phyloP scores from a whole-genome alignment of 2,888 invertebrate species.

The Nomada goodeniana region DNA sequence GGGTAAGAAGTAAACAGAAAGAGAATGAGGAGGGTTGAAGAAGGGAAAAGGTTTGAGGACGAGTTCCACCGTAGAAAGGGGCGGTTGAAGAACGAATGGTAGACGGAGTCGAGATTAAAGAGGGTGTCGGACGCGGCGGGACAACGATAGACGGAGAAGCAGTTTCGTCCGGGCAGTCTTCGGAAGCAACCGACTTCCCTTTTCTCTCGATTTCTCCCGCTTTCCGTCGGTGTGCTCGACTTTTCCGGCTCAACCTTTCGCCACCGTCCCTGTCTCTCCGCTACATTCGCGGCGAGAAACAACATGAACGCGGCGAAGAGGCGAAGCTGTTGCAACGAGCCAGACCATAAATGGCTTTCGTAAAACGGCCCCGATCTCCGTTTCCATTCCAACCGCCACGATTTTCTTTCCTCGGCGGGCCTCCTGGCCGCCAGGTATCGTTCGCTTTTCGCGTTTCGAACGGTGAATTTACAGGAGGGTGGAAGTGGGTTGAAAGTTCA shows the following conservation, averaged over 20 bases:
- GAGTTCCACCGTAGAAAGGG: neutral
- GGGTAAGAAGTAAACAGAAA: conserved; percentile 24
- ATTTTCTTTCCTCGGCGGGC: neutral
- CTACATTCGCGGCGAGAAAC: conserved; percentile 29
- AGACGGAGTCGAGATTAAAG: conserved; percentile 72
- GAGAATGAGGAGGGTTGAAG: neutral
- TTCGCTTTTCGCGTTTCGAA: neutral
- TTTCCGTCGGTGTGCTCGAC: conserved; percentile 5
- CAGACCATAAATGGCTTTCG: conserved; percentile 58
- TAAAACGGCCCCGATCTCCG: conserved; percentile 21
- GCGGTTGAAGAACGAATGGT: conserved; percentile 61
- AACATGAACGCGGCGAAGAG: conserved; percentile 41
- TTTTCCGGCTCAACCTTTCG: conserved; percentile 1
- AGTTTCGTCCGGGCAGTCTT: conserved; percentile 24
- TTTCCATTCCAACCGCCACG: conserved; percentile 1
- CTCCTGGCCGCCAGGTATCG: neutral
- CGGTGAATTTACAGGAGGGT: neutral
- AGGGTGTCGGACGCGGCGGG: conserved; percentile 66
- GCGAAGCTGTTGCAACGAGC: conserved; percentile 52
- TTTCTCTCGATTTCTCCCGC: conserved; percentile 37
- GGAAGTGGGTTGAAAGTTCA: neutral
- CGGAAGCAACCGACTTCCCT: conserved; percentile 8
- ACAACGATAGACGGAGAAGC: conserved; percentile 44
- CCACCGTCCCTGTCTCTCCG: neutral
- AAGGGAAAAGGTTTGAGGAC: neutral